A percentile compares a stretch with the other conserved stretches of the same genome.
phyloP scores from a whole-genome alignment of 2,113 vertebrate genomes.

The Conger conger region DNA sequence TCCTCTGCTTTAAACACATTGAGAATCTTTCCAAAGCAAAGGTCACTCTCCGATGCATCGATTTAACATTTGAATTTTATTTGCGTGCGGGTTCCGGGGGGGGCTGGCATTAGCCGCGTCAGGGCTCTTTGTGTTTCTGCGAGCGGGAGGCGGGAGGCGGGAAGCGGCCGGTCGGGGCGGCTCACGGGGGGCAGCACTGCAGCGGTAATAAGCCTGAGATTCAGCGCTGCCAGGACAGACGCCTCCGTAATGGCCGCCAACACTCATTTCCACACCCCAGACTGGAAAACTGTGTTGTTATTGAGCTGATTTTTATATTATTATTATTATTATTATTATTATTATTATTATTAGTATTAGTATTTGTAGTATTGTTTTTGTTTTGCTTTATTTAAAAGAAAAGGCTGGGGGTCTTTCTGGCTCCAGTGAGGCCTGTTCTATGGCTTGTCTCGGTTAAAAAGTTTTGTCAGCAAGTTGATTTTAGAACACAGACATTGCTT shows the following conservation, averaged over 20 bases:
- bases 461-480: no score
- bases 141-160: conserved; percentile 59
- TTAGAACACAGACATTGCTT: no score
- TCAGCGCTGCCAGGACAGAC: conserved; percentile 44
- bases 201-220: conserved; percentile 68
- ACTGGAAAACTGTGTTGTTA: conserved; percentile 59
- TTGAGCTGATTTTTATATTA: conserved; percentile 58
- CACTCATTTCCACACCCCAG: conserved; percentile 64
- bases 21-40: conserved; percentile 43
- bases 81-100: conserved; percentile 12
- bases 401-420: background rate
- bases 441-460: no score
- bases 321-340: background rate
- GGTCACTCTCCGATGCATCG: conserved; percentile 41
- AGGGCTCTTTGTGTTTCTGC: conserved; percentile 24
- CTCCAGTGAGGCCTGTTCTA: background rate
- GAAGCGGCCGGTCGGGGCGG: conserved; percentile 45
- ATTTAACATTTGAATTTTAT: conserved; percentile 46
- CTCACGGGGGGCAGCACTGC: conserved; percentile 41
- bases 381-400: background rate
- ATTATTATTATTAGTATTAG: background rate
- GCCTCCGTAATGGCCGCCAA: conserved; percentile 56
- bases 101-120: conserved; percentile 17
- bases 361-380: no score
- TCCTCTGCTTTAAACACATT: conserved; percentile 39